Evolutionary conservation across 2,888 invertebrate species (phyloP).

Genomic region (Conops quadrifasciatus): DNA sequence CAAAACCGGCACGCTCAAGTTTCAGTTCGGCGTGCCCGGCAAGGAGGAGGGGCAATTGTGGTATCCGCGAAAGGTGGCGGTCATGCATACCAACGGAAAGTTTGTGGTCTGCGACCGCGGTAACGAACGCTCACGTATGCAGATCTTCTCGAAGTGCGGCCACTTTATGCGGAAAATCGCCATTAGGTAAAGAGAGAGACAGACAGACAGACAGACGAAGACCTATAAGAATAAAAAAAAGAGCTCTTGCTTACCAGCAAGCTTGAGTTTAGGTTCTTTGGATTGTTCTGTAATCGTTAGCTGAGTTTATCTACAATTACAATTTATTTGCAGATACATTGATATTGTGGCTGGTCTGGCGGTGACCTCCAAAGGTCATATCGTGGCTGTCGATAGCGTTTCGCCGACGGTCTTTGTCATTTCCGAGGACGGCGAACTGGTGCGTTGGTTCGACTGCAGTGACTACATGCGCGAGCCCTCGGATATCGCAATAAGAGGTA

Average conservation of each 20-base stretch:
- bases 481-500: constrained; percentile 94
- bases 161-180: constrained; percentile 96
- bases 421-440: constrained; percentile 88
- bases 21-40: constrained; percentile 93
- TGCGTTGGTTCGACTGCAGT: constrained; percentile 97
- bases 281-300: constrained; percentile 5
- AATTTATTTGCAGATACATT: constrained; percentile 71
- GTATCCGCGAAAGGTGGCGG: constrained; percentile 96
- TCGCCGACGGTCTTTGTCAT: constrained; percentile 96
- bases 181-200: constrained; percentile 65
- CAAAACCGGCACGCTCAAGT: constrained; percentile 91
- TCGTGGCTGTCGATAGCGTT: constrained; percentile 96
- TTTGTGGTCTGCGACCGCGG: constrained; percentile 98
- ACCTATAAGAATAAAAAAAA: too few relatives aligned
- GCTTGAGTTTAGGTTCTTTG: neutral
- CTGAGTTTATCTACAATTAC: neutral
- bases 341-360: constrained; percentile 94
- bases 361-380: constrained; percentile 89
- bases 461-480: constrained; percentile 98
- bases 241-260: too few relatives aligned
- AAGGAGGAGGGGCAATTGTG: constrained; percentile 96
- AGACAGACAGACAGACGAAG: too few relatives aligned
- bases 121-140: constrained; percentile 95
- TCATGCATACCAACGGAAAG: constrained; percentile 85
- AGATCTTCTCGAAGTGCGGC: constrained; percentile 95